These are phyloP conservation scores for Muschampia plurimacula DNA, from an alignment of 2,888 invertebrate species.

Conservation along the genomic window DNA sequence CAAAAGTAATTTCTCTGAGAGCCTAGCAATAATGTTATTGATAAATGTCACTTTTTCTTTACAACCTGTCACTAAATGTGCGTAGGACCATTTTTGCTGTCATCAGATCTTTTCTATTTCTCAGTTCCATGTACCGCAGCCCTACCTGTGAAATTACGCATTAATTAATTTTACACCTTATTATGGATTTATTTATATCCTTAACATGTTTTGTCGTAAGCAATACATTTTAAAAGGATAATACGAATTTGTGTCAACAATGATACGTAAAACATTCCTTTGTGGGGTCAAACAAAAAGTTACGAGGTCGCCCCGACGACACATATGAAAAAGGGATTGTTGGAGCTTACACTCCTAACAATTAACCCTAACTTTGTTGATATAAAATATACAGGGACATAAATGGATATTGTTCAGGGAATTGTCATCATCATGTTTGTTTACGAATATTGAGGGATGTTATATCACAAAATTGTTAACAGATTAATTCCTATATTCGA, in stretches of 20 bases:
- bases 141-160: neutral
- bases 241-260: slow-evolving; percentile 24
- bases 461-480: neutral
- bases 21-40: no score
- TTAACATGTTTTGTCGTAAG: neutral
- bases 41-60: no score
- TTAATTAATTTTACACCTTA: neutral
- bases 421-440: neutral
- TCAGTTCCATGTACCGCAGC: neutral
- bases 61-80: no score
- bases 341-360: slow-evolving; percentile 17
- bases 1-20: no score
- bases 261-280: slow-evolving; percentile 27
- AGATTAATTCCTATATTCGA: no score
- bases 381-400: slow-evolving; percentile 4
- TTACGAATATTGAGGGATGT: neutral
- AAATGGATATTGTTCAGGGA: neutral
- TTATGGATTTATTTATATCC: neutral
- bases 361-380: slow-evolving; percentile 12
- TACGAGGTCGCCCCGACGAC: slow-evolving; percentile 14
- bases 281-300: slow-evolving; percentile 28
- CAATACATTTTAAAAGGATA: neutral
- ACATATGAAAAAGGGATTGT: slow-evolving; percentile 22
- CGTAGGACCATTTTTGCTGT: no score
- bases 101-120: neutral